phyloP scores from a whole-genome alignment of 1,140 invertebrate genomes.

The Rhynchophorus ferrugineus region DNA sequence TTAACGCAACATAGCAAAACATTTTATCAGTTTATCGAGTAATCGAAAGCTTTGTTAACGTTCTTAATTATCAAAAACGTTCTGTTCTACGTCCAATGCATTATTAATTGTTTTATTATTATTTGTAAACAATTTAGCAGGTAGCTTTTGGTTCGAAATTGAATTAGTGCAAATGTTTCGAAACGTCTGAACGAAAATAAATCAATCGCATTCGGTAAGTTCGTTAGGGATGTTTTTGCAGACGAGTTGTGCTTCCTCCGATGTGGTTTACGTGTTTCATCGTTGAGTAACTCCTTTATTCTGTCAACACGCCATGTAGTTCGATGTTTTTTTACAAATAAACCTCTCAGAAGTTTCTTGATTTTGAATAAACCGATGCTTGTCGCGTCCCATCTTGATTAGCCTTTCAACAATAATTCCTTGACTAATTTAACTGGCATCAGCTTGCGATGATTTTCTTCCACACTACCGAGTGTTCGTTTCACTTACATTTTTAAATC shows the following conservation, averaged over 20 bases:
- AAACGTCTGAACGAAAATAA: neutral
- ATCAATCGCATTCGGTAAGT: neutral
- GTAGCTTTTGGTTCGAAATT: neutral
- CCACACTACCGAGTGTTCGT: slow-evolving; percentile 5
- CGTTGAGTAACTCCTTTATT: neutral
- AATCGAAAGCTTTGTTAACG: neutral
- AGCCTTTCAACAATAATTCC: slow-evolving; percentile 18
- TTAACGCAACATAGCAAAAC: neutral
- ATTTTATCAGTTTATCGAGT: neutral
- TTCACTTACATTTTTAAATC: too few species aligned
- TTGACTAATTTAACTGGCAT: slow-evolving; percentile 18
- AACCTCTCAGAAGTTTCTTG: slow-evolving; percentile 13
- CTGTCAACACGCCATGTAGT: neutral
- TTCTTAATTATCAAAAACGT: neutral
- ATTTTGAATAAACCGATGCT: slow-evolving; percentile 15
- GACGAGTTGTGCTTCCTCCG: neutral
- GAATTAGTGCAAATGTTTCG: neutral
- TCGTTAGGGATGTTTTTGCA: neutral
- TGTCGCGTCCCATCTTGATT: slow-evolving; percentile 19
- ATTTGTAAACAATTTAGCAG: neutral
- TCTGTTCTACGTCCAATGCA: neutral
- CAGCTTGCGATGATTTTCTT: slow-evolving; percentile 13
- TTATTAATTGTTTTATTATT: neutral
- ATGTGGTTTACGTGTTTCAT: neutral
- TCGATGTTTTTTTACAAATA: slow-evolving; percentile 9